Evolutionary conservation across 1,140 invertebrate genomes (phyloP), one percentile per base, ranked within the genome.

Genomic region (Papilio xuthus): DNA sequence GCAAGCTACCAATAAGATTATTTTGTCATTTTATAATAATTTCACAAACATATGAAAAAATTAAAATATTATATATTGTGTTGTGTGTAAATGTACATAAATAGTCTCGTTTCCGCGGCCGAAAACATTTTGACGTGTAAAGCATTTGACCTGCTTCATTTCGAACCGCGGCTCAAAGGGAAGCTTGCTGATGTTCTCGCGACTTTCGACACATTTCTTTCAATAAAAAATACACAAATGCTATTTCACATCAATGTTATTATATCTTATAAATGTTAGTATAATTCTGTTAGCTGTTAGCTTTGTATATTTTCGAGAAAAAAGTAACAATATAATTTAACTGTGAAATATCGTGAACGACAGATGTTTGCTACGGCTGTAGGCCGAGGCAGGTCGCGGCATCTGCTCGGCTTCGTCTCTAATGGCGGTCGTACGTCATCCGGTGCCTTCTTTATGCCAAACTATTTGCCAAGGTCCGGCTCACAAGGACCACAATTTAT

Each of bases 401-500:
- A 71, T 73, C 37, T 42, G 12, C 37, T 77, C n/a, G 32, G 42
- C 76, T 72, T 42, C 26, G 23, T 60, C 50, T 42, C 41, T 80
- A 78, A 78, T 78, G 44, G 74, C 15, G 60, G 71, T 72, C 42
- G 71, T 81, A 78, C 77, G 72, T 81, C 72, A 78, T 78, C 72
- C 56, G n/a, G 67, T 47, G 75, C 72, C n/a, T 71, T 78, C 74
- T 80, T 81, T 80, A 81, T 78, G 72, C 13, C 47, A 78, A 78
- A 81, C 80, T 81, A 81, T 81, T 80, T 78, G 77, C 69, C 56
- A 69, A 60, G 28, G 63, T 69, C 71, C 73, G 75, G 80, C 60
- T 78, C 79, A 78, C n/a, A 50, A 50, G 42, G 81, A 84, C 79
- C 81, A 78, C 78, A 84, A 84, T 84, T 84, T 84, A 81, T 82